These are phyloP conservation scores for Pristionchus mayeri DNA, from an alignment of 2,888 invertebrate species.

Conservation along the genomic window DNA sequence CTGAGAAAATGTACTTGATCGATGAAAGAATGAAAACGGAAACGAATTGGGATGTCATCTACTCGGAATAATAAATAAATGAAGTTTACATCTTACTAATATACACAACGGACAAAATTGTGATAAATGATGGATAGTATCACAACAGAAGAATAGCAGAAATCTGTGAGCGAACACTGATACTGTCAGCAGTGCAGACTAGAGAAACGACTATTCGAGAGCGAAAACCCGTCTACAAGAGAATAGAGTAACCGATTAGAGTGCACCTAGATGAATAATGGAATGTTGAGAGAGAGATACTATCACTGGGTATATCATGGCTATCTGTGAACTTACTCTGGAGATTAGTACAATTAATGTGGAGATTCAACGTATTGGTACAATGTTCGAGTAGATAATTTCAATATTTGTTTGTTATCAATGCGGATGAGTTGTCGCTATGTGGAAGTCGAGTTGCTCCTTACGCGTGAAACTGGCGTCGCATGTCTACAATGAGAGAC, in stretches of 20 bases:
- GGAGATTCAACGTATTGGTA: too few relatives aligned
- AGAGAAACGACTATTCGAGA: neutral
- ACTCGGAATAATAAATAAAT: constrained; percentile 33
- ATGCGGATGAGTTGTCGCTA: constrained; percentile 7
- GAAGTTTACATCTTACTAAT: neutral
- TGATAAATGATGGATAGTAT: neutral
- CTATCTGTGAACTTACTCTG: too few relatives aligned
- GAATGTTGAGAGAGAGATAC: neutral
- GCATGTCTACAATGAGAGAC: constrained; percentile 71
- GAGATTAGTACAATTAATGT: too few relatives aligned
- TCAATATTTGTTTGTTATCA: neutral
- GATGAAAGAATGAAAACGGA: constrained; percentile 24
- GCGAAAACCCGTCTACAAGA: neutral
- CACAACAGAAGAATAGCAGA: too few relatives aligned
- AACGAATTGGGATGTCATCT: neutral
- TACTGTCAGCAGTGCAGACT: neutral
- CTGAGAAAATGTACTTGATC: constrained; percentile 10
- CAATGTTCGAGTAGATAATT: neutral
- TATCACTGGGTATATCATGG: neutral
- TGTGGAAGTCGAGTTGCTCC: constrained; percentile 37
- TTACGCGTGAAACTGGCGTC: constrained; percentile 79
- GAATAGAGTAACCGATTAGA: neutral
- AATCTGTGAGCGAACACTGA: neutral
- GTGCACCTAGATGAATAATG: neutral
- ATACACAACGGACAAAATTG: neutral